Conservation (phyloP, 2,113 vertebrate species). For the Ovibos moschatus region DNA sequence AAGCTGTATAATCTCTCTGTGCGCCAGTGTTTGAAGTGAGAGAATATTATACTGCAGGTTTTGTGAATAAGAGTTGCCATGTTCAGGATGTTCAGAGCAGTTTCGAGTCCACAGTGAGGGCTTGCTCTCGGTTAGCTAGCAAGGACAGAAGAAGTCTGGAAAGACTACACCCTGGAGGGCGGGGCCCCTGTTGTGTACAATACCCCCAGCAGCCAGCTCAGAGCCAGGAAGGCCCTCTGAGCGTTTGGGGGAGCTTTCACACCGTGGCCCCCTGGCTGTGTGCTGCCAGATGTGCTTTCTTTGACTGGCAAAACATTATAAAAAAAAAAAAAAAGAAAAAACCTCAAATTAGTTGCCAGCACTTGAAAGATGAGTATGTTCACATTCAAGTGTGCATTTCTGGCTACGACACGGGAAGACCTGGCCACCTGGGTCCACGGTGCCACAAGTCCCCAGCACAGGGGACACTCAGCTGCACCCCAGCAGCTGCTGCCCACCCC, state of each 20-base stretch:
- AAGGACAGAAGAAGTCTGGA: neutral
- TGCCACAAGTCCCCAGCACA: rapidly evolving
- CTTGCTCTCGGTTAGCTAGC: neutral
- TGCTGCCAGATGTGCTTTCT: neutral
- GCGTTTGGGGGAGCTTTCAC: neutral
- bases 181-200: too few relatives aligned
- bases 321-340: neutral
- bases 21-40: neutral
- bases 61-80: neutral
- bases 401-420: neutral
- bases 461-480: rapidly evolving
- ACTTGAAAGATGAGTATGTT: neutral
- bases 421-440: rapidly evolving
- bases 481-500: neutral
- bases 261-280: neutral
- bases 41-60: neutral
- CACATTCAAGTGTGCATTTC: neutral
- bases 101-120: neutral
- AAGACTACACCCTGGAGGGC: neutral
- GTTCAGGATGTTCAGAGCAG: neutral
- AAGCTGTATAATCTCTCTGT: neutral
- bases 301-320: neutral
- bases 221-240: neutral
- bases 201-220: rapidly evolving
- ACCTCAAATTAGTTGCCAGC: neutral